Evolutionary conservation across 2,888 invertebrate genomes (phyloP).

Genomic region (Lepidochrysops patricia): DNA sequence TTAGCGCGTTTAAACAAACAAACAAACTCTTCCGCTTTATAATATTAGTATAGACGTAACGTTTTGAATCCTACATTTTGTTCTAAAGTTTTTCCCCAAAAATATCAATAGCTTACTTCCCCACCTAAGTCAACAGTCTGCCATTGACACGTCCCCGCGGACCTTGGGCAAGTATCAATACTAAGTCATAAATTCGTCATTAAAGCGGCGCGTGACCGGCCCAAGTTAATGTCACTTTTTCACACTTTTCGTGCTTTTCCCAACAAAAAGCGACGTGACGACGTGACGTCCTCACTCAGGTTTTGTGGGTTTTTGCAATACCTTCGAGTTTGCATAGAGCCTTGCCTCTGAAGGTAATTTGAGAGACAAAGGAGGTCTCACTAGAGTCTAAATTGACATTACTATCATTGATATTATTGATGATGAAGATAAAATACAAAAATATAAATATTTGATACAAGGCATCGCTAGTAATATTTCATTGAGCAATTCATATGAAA

Average conservation of each 20-base stretch:
- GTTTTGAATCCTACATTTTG: no score
- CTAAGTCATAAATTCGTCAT: conserved; percentile 66
- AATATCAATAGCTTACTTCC: neutral
- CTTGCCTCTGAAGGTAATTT: conserved; percentile 35
- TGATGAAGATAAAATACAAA: no score
- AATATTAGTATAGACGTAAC: no score
- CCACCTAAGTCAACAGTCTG: conserved; percentile 30
- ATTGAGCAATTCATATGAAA: no score
- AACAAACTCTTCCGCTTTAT: no score
- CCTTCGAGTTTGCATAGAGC: conserved; percentile 41
- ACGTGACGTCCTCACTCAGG: conserved; percentile 49
- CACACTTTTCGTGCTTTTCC: conserved; percentile 41
- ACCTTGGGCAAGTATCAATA: conserved; percentile 57
- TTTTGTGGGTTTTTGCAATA: conserved; percentile 35
- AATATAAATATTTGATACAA: no score
- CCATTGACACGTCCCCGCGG: conserved; percentile 61
- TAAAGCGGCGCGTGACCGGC: conserved; percentile 60
- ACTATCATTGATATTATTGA: no score
- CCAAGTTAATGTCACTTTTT: conserved; percentile 63
- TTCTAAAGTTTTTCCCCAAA: no score
- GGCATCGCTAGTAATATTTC: no score
- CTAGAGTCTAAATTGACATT: no score
- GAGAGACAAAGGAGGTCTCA: no score
- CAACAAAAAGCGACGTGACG: conserved; percentile 34
- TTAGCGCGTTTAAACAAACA: no score